Conservation (phyloP, 1,140 invertebrate species). For the Panonychus citri region DNA sequence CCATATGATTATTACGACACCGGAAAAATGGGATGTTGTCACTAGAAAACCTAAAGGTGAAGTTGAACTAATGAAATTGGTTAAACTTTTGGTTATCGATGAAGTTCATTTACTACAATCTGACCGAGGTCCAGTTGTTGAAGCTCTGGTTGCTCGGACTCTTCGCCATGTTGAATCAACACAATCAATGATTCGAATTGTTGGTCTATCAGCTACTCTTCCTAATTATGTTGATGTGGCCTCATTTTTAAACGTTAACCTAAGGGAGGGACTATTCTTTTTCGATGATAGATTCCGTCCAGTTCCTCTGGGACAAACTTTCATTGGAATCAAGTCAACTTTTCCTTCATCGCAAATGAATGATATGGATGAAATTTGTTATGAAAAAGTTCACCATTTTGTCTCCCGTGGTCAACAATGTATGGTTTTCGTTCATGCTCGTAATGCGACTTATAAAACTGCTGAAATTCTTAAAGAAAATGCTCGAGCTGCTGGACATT, state of each 20-base stretch:
- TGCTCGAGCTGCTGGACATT: conserved; percentile 43
- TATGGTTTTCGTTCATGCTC: conserved; percentile 92
- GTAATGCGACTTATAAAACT: conserved; percentile 40
- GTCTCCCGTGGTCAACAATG: conserved; percentile 78
- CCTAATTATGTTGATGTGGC: conserved; percentile 97
- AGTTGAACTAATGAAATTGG: conserved; percentile 63
- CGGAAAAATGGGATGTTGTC: conserved; percentile 99
- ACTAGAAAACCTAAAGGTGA: conserved; percentile 83
- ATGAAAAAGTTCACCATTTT: conserved; percentile 69
- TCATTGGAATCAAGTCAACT: conserved; percentile 64
- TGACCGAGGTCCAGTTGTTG: conserved; percentile 88
- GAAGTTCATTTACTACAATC: conserved; percentile 95
- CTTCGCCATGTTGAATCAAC: conserved; percentile 75
- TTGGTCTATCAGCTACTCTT: conserved; percentile 90
- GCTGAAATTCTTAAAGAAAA: conserved; percentile 35
- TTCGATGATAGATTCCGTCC: conserved; percentile 91
- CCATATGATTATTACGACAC: conserved; percentile 94
- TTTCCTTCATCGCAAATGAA: conserved; percentile 48
- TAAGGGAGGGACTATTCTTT: conserved; percentile 74
- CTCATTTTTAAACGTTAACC: conserved; percentile 76
- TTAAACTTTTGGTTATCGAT: conserved; percentile 88
- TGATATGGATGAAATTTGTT: conserved; percentile 80
- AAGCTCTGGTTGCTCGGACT: conserved; percentile 85
- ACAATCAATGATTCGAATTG: conserved; percentile 88
- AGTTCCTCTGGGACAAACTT: conserved; percentile 75